phyloP scores from a whole-genome alignment of 2,113 vertebrate species.

The Lepidothrix coronata region DNA sequence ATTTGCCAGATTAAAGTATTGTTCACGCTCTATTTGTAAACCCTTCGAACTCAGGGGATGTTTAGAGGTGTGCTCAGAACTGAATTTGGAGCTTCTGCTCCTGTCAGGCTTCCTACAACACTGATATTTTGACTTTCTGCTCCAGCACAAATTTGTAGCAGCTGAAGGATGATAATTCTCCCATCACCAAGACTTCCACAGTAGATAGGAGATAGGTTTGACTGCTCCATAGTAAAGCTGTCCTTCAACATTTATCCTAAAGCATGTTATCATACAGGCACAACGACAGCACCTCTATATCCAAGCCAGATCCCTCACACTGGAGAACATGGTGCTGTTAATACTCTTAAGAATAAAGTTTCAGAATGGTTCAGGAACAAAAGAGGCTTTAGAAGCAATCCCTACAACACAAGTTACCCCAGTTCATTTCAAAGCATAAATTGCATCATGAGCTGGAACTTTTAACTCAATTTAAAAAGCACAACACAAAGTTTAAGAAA shows the following conservation, averaged over 20 bases:
- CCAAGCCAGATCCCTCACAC: not conserved
- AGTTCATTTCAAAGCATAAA: not conserved
- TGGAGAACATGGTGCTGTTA: not conserved
- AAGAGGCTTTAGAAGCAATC: not conserved
- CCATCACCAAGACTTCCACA: not conserved
- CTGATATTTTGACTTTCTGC: not conserved
- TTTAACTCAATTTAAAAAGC: not conserved
- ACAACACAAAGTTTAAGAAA: not conserved
- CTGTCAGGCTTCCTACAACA: not conserved
- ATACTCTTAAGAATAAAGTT: not conserved
- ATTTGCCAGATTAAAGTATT: not conserved
- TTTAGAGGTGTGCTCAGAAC: not conserved
- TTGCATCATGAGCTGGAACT: not conserved
- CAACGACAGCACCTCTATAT: not conserved
- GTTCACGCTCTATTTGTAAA: not conserved
- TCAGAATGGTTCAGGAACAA: not conserved
- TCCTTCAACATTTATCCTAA: not conserved
- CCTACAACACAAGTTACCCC: not conserved
- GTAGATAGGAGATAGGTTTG: accelerated
- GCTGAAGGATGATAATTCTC: not conserved
- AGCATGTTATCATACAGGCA: not conserved
- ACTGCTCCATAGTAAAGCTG: not conserved
- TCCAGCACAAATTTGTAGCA: not conserved
- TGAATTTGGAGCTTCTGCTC: not conserved
- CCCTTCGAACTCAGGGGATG: not conserved